Percentiles rank a stretch among this genome's conserved stretches.
Evolutionary conservation across 2,113 vertebrate genomes (phyloP).

Genomic region (Phalacrocorax carbo): DNA sequence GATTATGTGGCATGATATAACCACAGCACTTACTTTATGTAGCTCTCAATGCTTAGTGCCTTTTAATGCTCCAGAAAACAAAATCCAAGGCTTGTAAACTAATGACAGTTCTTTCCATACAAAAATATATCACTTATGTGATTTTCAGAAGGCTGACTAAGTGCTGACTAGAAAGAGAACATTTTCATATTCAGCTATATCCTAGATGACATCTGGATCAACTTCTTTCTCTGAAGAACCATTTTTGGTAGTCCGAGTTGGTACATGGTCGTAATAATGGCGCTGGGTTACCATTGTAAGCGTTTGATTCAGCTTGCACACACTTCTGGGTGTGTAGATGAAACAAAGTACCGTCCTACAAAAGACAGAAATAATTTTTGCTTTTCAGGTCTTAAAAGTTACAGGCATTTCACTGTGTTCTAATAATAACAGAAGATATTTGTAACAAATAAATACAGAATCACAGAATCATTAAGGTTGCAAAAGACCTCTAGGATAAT

Average conservation of each 20-base stretch:
- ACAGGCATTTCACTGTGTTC: not conserved
- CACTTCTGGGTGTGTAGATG: conserved; percentile 86
- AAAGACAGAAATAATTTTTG: conserved; percentile 18
- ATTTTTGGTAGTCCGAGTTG: conserved; percentile 80
- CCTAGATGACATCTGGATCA: conserved; percentile 12
- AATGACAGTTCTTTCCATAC: conserved; percentile 34
- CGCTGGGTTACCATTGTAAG: conserved; percentile 69
- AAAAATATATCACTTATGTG: conserved; percentile 17
- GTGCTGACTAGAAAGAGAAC: not conserved
- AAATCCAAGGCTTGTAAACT: conserved; percentile 29
- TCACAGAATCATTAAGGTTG: no score
- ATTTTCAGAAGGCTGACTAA: conserved; percentile 6
- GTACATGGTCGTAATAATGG: conserved; percentile 83
- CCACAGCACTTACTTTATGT: not conserved
- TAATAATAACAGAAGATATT: not conserved
- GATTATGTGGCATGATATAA: not conserved
- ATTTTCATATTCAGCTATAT: not conserved
- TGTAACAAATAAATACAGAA: not conserved
- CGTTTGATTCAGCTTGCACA: conserved; percentile 77
- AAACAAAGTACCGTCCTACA: conserved; percentile 85
- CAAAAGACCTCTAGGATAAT: no score
- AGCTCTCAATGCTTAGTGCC: conserved; percentile 34
- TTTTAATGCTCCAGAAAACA: conserved; percentile 7
- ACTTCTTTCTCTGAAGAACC: conserved; percentile 88
- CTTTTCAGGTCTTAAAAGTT: not conserved